A percentile compares a stretch with the other conserved stretches of the same genome.
Evolutionary conservation across 2,888 invertebrate species (phyloP).

Genomic region (Epinotia nisella): DNA sequence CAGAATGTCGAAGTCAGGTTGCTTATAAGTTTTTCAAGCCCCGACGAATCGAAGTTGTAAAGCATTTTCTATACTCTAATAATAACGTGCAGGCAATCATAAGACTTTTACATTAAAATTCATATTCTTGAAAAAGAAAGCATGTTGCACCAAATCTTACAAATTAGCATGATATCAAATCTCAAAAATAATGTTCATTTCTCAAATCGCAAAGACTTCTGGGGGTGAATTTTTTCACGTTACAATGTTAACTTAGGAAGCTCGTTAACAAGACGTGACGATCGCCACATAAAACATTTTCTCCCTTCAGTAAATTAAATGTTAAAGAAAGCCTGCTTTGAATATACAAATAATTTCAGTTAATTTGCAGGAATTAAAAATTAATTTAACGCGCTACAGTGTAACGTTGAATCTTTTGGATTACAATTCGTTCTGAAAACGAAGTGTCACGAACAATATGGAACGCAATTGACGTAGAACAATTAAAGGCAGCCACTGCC

Average conservation of each 20-base stretch:
- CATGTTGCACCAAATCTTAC: background rate
- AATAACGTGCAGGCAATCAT: background rate
- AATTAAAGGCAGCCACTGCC: constrained; percentile 76
- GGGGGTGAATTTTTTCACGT: constrained; percentile 78
- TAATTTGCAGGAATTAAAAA: constrained; percentile 1
- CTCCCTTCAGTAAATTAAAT: constrained; percentile 70
- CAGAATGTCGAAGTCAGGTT: constrained; percentile 49
- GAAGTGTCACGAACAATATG: constrained; percentile 52
- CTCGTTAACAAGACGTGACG: constrained; percentile 82
- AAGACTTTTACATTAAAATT: background rate
- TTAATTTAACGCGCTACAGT: background rate
- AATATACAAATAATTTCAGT: constrained; percentile 35
- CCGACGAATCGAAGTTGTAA: background rate
- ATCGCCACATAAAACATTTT: constrained; percentile 72
- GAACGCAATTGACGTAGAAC: constrained; percentile 77
- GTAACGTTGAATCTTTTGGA: background rate
- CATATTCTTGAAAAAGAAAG: too few relatives aligned
- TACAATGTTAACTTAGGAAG: constrained; percentile 78
- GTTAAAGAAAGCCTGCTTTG: constrained; percentile 63
- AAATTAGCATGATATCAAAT: constrained; percentile 36
- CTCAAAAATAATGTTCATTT: constrained; percentile 52
- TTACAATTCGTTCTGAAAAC: constrained; percentile 43
- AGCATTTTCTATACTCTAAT: background rate
- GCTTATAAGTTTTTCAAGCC: background rate
- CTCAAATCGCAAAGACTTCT: constrained; percentile 51